A percentile compares a stretch with the other conserved stretches of the same genome.
phyloP scores from a whole-genome alignment of 2,113 vertebrate genomes.

The Shinisaurus crocodilurus region DNA sequence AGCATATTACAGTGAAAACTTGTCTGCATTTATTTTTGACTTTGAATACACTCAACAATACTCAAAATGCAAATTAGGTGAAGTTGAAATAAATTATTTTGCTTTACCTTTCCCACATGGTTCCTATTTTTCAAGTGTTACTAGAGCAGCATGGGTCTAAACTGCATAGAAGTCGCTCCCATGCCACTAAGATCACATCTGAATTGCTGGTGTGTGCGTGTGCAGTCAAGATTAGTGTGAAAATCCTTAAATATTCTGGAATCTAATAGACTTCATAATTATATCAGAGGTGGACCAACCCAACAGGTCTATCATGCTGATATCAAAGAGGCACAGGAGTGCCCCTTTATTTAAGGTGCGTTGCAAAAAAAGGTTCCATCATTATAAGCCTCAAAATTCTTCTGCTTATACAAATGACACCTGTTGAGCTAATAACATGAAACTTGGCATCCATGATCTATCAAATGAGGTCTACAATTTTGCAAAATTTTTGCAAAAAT shows the following conservation, averaged over 20 bases:
- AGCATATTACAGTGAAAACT: neutral
- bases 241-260: neutral
- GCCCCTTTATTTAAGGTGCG: too few species aligned
- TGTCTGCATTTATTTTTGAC: neutral
- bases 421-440: too few species aligned
- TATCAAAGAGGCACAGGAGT: neutral
- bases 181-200: neutral
- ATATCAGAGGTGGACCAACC: neutral
- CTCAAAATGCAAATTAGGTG: neutral
- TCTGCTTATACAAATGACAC: too few species aligned
- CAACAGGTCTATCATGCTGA: neutral
- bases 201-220: neutral
- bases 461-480: too few species aligned
- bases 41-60: neutral
- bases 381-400: too few species aligned
- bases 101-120: neutral
- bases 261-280: neutral
- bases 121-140: neutral
- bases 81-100: neutral
- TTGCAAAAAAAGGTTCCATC: too few species aligned
- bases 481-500: too few species aligned
- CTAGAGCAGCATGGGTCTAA: neutral
- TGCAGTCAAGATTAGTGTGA: neutral
- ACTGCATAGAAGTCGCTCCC: neutral
- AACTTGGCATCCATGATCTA: too few species aligned